Evolutionary conservation across 1,140 invertebrate genomes (phyloP), one percentile per base, ranked within the genome.

Genomic region (Megalopta genalis): DNA sequence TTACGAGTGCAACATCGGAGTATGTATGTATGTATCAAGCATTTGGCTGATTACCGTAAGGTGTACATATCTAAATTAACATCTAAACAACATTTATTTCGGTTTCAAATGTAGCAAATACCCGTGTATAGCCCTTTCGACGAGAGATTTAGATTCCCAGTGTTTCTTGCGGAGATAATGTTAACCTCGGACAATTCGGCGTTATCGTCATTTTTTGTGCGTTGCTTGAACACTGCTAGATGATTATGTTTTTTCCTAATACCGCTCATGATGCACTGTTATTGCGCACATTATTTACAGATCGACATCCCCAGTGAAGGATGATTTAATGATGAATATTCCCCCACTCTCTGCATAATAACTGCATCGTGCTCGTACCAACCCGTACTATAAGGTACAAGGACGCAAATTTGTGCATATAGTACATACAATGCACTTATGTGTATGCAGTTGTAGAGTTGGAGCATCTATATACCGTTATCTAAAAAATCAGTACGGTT

Each of bases 61-160:
- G 37, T 46, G 42, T 46, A 46, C 42, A 46, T 65, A 12, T 66
- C n/a, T 76, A 59, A 76, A 59, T 27, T 63, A 67, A 66, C 64
- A 77, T 60, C 64, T 59, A 27, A 64, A 14, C 32, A 60, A 65
- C 42, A 67, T 67, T 59, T 64, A 60, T 80, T 42, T 69, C 57
- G 46, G 23, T 70, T 64, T 77, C n/a, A 72, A 52, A 37, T 64
- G 63, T 69, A 80, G 39, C 42, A 88, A 93, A 93, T 93, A 97
- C 97, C 96, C 92, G 94, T 93, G 39, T 94, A 93, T 72, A 98
- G 92, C 75, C 95, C 96, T 90, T 95, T 94, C 78, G 95, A 95
- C 52, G 96, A 95, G 75, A 98, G 93, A 93, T 96, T 97, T 23
- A 98, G 93, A 79, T 95, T 94, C 27, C 97, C 97, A 72, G 95